Evolutionary conservation across 2,797 vertebrate species (phyloP).

Genomic region (Myotis findleyi): DNA sequence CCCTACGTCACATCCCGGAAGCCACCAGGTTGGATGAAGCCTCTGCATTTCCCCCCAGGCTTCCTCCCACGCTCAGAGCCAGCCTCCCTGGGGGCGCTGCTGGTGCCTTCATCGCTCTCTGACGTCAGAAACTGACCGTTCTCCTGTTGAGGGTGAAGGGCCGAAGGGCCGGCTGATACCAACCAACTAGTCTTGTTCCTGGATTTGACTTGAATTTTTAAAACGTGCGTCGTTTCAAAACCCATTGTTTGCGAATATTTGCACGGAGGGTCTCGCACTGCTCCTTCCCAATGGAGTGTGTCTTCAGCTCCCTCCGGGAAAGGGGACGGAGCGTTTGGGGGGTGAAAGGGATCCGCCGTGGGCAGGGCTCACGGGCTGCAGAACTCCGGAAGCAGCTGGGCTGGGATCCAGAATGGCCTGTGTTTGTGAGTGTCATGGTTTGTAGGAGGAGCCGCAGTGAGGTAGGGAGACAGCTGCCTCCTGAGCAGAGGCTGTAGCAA

Average conservation of each 20-base stretch:
- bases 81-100: not conserved
- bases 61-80: not conserved
- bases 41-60: not conserved
- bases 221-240: conserved; percentile 39
- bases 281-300: not conserved
- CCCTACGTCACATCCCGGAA: not conserved
- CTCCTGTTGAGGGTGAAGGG: not conserved
- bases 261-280: conserved; percentile 69
- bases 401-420: not conserved
- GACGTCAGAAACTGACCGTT: conserved; percentile 48
- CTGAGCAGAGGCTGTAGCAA: not conserved
- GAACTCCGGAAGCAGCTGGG: not conserved
- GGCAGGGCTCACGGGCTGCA: not conserved
- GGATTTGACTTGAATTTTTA: conserved; percentile 86
- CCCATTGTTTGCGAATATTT: conserved; percentile 78
- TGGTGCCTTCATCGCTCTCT: conserved; percentile 67
- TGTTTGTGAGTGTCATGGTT: not conserved
- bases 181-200: conserved; percentile 73
- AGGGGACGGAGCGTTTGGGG: not conserved
- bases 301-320: not conserved
- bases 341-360: not conserved
- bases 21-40: not conserved
- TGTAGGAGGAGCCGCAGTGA: not conserved
- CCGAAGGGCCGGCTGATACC: not conserved
- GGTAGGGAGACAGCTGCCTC: not conserved